Percentiles rank a stretch among this genome's conserved stretches.
Conservation (phyloP, 2,888 invertebrate species). For the Hirtodrosophila duncani region DNA sequence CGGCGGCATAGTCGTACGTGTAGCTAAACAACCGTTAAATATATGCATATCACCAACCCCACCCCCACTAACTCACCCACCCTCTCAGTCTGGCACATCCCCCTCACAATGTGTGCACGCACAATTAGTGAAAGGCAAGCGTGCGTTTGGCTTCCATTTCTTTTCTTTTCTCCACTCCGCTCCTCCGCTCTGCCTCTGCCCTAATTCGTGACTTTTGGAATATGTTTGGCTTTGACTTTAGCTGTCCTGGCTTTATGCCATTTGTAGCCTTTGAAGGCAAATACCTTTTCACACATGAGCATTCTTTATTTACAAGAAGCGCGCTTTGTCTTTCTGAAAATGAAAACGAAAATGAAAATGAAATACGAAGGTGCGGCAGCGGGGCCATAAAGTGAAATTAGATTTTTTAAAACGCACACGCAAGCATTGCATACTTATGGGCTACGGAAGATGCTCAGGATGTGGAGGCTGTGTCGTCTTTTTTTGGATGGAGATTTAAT, state of each 20-base stretch:
- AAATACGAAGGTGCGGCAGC: constrained; percentile 61
- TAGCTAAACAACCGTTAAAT: constrained; percentile 68
- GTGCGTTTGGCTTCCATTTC: constrained; percentile 43
- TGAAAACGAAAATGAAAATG: constrained; percentile 28
- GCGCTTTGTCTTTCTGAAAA: constrained; percentile 43
- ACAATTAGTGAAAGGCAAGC: constrained; percentile 62
- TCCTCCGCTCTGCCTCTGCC: constrained; percentile 9
- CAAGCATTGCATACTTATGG: constrained; percentile 20
- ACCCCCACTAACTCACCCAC: constrained; percentile 1
- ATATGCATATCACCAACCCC: constrained; percentile 43
- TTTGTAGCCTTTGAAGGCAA: constrained; percentile 13
- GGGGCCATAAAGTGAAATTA: constrained; percentile 68
- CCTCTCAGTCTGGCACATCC: constrained; percentile 13
- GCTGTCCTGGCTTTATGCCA: not conserved
- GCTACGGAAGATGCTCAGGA: constrained; percentile 14
- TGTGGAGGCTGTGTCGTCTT: constrained; percentile 3
- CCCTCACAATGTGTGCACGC: constrained; percentile 45
- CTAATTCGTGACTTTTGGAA: constrained; percentile 60
- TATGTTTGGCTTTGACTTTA: constrained; percentile 48
- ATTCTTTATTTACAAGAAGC: constrained; percentile 43
- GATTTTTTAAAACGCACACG: constrained; percentile 45
- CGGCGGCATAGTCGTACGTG: constrained; percentile 51
- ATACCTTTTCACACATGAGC: constrained; percentile 59
- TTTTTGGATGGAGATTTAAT: constrained; percentile 57
- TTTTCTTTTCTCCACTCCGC: constrained; percentile 1